These are phyloP conservation scores for Stegodyphus dumicola DNA, from an alignment of 1,140 invertebrate genomes.

Conservation along the genomic window DNA sequence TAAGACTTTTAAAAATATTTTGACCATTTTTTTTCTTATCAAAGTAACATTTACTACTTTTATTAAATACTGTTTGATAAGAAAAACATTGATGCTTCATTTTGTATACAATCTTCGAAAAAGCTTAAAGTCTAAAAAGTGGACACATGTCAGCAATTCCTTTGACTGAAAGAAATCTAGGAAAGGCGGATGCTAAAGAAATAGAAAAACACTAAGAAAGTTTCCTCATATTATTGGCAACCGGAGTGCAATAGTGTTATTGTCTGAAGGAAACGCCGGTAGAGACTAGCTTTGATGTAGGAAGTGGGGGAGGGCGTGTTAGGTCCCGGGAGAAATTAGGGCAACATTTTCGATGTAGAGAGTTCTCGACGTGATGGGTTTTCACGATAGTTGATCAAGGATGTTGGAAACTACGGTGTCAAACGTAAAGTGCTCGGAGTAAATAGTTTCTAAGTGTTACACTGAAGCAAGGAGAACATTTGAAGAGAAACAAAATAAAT, in stretches of 20 bases:
- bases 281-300: no score
- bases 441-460: slow-evolving; percentile 7
- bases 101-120: no score
- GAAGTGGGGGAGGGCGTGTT: not conserved
- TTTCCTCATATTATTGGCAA: slow-evolving; percentile 40
- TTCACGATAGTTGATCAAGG: slow-evolving; percentile 40
- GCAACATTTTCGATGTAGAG: slow-evolving; percentile 27
- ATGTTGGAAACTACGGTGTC: slow-evolving; percentile 18
- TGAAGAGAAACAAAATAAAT: not conserved
- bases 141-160: no score
- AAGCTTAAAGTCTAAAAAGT: no score
- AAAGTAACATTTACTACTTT: no score
- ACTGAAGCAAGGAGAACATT: not conserved
- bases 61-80: no score
- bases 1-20: no score
- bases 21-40: no score
- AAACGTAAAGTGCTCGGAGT: slow-evolving; percentile 2
- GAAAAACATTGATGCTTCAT: no score
- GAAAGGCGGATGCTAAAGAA: no score
- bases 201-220: not conserved
- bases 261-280: not conserved
- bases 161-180: no score
- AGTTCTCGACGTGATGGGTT: slow-evolving; percentile 34
- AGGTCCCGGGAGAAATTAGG: slow-evolving; percentile 45
- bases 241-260: slow-evolving; percentile 36